Conservation (phyloP, 2,888 invertebrate genomes). For the Stenolophus ochropezus region DNA sequence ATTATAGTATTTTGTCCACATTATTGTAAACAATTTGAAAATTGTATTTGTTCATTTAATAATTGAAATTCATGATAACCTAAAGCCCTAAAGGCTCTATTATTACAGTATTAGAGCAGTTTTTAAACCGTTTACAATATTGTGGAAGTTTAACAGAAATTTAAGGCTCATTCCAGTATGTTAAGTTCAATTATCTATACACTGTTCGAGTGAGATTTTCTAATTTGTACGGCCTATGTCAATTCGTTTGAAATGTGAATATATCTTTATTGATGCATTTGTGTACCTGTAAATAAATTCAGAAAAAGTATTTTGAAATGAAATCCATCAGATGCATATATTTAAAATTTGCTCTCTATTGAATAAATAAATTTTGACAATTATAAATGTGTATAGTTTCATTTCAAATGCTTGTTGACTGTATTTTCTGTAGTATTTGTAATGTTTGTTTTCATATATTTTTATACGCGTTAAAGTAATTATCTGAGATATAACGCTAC, state of each 20-base stretch:
- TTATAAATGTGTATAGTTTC: constrained; percentile 15
- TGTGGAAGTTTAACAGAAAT: not conserved
- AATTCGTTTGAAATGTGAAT: constrained; percentile 26
- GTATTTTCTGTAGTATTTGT: constrained; percentile 1
- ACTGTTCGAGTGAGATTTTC: constrained; percentile 11
- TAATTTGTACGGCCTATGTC: constrained; percentile 42
- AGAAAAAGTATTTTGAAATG: constrained; percentile 27
- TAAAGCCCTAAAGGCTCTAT: no score
- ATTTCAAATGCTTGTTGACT: constrained; percentile 9
- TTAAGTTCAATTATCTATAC: not conserved
- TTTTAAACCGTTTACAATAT: no score
- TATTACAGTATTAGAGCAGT: no score
- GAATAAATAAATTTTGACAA: not conserved
- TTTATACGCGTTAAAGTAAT: constrained; percentile 6
- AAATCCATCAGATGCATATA: constrained; percentile 11
- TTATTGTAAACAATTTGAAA: no score
- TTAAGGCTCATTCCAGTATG: not conserved
- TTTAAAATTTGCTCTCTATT: constrained; percentile 25
- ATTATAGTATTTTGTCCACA: no score
- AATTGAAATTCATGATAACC: no score
- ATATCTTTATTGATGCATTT: constrained; percentile 31
- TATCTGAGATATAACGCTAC: not conserved
- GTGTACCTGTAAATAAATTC: constrained; percentile 30
- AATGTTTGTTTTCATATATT: constrained; percentile 17
- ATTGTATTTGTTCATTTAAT: no score